phyloP scores from a whole-genome alignment of 1,140 invertebrate genomes.

The Drosophila fuyamai region DNA sequence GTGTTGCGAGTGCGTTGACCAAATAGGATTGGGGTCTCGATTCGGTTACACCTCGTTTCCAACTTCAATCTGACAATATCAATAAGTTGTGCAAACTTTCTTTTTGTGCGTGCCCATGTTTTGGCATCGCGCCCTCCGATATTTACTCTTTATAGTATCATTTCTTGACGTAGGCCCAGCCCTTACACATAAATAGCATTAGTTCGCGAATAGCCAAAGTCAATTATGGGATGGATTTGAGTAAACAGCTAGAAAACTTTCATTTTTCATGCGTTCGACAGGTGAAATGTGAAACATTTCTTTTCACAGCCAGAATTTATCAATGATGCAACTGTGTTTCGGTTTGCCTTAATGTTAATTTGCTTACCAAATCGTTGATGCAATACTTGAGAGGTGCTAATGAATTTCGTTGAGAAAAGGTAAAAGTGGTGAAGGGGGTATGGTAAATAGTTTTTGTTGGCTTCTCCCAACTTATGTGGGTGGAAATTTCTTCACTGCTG shows the following conservation, averaged over 20 bases:
- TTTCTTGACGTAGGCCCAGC: slow-evolving; percentile 5
- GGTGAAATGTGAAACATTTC: slow-evolving; percentile 24
- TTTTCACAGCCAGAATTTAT: slow-evolving; percentile 46
- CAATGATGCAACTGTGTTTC: slow-evolving; percentile 52
- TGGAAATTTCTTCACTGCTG: neutral
- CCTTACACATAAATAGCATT: slow-evolving; percentile 61
- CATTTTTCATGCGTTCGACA: slow-evolving; percentile 45
- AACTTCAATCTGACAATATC: slow-evolving; percentile 31
- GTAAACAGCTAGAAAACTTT: slow-evolving; percentile 70
- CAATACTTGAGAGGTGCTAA: slow-evolving; percentile 51
- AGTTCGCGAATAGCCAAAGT: slow-evolving; percentile 57
- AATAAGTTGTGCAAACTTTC: slow-evolving; percentile 65
- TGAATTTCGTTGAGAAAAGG: slow-evolving; percentile 20
- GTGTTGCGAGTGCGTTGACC: slow-evolving; percentile 37
- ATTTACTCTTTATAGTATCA: neutral
- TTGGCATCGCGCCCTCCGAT: neutral
- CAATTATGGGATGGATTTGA: slow-evolving; percentile 29
- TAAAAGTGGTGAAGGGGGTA: slow-evolving; percentile 5
- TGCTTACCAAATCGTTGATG: slow-evolving; percentile 51
- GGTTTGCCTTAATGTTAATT: slow-evolving; percentile 55
- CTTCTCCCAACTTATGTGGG: neutral
- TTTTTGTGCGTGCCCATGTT: slow-evolving; percentile 46
- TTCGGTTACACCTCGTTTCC: slow-evolving; percentile 33
- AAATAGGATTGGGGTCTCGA: slow-evolving; percentile 14
- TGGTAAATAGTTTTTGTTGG: neutral